phyloP scores from a whole-genome alignment of 2,888 invertebrate genomes.

The Xiphydria camelus region DNA sequence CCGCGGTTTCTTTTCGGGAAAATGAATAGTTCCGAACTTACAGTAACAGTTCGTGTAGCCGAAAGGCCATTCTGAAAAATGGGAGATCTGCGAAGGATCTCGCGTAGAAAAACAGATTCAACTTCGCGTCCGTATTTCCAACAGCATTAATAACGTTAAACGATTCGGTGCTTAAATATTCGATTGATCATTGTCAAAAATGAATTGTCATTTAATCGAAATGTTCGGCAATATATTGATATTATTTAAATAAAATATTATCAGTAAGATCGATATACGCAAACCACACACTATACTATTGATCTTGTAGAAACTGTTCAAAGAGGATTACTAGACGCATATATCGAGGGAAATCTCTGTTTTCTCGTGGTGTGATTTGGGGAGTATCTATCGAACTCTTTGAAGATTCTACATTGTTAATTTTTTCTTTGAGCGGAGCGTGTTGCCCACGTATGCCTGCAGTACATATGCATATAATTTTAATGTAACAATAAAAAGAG shows the following conservation, averaged over 20 bases:
- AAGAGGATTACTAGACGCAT: background rate
- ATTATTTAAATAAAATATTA: conserved; percentile 35
- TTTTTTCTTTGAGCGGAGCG: too few species aligned
- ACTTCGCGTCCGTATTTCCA: background rate
- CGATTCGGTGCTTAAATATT: background rate
- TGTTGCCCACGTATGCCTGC: too few species aligned
- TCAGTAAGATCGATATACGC: conserved; percentile 28
- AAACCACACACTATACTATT: too few species aligned
- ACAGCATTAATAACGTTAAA: background rate
- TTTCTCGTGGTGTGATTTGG: too few species aligned
- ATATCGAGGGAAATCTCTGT: background rate
- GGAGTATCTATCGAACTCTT: too few species aligned
- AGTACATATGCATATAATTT: too few species aligned
- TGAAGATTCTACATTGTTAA: too few species aligned
- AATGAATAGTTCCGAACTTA: too few species aligned
- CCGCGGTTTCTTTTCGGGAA: background rate
- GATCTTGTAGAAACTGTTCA: too few species aligned
- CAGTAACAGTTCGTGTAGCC: too few species aligned
- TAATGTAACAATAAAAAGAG: too few species aligned
- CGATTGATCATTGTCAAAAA: conserved; percentile 11
- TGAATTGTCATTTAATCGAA: conserved; percentile 25
- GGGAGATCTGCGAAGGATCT: background rate
- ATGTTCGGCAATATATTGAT: conserved; percentile 35
- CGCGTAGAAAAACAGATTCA: background rate
- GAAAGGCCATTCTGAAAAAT: background rate